Conservation (phyloP, 2,888 invertebrate species). For the Ophion obscuratus region DNA sequence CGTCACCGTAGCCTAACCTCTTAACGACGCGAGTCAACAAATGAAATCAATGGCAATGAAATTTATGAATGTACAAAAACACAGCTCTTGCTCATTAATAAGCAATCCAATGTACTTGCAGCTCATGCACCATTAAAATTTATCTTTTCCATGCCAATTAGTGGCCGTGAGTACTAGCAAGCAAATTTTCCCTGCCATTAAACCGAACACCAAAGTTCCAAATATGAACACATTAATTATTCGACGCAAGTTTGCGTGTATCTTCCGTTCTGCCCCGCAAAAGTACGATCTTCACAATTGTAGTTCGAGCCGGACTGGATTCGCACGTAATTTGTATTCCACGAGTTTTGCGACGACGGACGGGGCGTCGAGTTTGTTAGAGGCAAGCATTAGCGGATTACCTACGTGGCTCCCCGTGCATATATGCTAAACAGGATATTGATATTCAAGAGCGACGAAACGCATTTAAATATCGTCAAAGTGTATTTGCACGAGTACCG, state of each 20-base stretch:
- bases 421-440: slow-evolving; percentile 61
- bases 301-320: slow-evolving; percentile 26
- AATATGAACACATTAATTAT: not conserved
- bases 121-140: no score
- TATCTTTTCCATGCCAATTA: no score
- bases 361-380: slow-evolving; percentile 65
- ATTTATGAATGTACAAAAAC: no score
- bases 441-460: slow-evolving; percentile 47
- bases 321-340: slow-evolving; percentile 56
- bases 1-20: no score
- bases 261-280: not conserved
- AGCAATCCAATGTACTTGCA: no score
- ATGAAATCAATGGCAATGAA: no score
- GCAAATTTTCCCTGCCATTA: no score
- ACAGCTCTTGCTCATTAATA: no score
- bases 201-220: not conserved
- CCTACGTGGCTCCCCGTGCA: slow-evolving; percentile 16
- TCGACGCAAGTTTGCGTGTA: not conserved
- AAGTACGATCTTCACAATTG: slow-evolving; percentile 27
- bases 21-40: no score
- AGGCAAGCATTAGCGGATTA: slow-evolving; percentile 66
- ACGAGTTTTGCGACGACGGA: slow-evolving; percentile 39
- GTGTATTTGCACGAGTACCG: slow-evolving; percentile 32
- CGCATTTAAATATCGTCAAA: slow-evolving; percentile 55
- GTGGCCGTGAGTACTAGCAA: no score